phyloP scores from a whole-genome alignment of 23 tunicate genomes.

The Styela plicata region DNA sequence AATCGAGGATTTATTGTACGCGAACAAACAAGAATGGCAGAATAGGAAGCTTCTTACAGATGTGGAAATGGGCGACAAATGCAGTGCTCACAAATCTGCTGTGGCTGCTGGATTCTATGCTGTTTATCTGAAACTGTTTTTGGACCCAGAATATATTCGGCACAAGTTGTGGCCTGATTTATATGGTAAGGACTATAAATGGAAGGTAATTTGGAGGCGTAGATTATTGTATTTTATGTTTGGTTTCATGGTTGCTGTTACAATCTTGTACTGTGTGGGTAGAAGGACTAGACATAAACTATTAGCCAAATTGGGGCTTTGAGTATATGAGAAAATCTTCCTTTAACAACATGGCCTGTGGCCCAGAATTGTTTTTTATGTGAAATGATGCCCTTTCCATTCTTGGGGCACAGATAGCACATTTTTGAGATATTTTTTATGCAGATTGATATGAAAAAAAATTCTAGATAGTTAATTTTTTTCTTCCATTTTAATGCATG shows the following conservation, averaged over 20 bases:
- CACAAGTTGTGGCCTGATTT: slow-evolving; percentile 29
- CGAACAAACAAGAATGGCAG: slow-evolving; percentile 38
- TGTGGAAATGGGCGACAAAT: slow-evolving; percentile 28
- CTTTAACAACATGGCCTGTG: too few species aligned
- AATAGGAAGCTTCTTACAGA: slow-evolving; percentile 41
- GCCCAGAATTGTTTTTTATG: too few species aligned
- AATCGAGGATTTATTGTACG: slow-evolving; percentile 14
- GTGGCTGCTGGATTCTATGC: slow-evolving; percentile 69
- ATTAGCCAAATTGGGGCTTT: too few species aligned
- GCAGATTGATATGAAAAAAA: too few species aligned
- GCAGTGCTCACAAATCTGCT: slow-evolving; percentile 67
- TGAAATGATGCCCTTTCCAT: too few species aligned
- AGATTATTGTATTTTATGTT: not conserved
- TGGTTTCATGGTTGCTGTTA: not conserved
- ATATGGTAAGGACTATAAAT: not conserved
- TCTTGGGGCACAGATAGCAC: too few species aligned
- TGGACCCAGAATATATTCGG: slow-evolving; percentile 40
- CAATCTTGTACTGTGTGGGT: not conserved
- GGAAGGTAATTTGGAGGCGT: not conserved
- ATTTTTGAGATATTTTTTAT: too few species aligned
- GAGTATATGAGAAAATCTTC: too few species aligned
- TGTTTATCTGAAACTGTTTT: slow-evolving; percentile 42
- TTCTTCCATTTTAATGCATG: too few species aligned
- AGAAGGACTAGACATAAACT: not conserved
- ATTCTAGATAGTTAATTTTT: too few species aligned